A percentile compares a stretch with the other conserved stretches of the same genome.
These are phyloP conservation scores for Lasaia peninsularis DNA, from an alignment of 1,140 invertebrate genomes.

Conservation along the genomic window DNA sequence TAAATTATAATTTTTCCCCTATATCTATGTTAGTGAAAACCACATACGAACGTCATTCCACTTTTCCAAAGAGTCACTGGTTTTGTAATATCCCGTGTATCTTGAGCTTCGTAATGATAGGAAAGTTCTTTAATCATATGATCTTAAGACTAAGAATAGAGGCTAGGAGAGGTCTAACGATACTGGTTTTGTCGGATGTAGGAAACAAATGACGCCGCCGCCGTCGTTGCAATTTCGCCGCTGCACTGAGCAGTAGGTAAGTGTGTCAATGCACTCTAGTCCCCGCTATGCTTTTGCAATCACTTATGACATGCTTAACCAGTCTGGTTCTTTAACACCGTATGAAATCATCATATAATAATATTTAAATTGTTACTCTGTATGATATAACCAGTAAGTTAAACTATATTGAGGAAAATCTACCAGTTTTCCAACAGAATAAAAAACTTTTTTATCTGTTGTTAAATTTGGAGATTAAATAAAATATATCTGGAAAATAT, in stretches of 20 bases:
- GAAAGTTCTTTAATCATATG: conserved; percentile 24
- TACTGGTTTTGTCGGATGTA: conserved; percentile 42
- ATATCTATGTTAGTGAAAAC: conserved; percentile 69
- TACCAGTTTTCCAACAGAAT: too few relatives aligned
- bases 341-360: conserved; percentile 16
- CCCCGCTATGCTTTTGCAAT: conserved; percentile 57
- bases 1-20: conserved; percentile 40
- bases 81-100: conserved; percentile 46
- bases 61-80: conserved; percentile 69
- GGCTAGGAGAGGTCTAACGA: conserved; percentile 36
- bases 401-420: too few relatives aligned
- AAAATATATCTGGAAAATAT: too few relatives aligned
- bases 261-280: conserved; percentile 70
- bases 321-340: conserved; percentile 42
- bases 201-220: conserved; percentile 49
- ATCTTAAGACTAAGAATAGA: conserved; percentile 18
- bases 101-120: conserved; percentile 32
- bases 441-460: too few relatives aligned
- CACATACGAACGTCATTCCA: conserved; percentile 69
- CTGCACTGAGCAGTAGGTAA: conserved; percentile 68
- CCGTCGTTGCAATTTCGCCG: conserved; percentile 60
- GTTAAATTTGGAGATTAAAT: too few relatives aligned
- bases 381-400: conserved; percentile 8
- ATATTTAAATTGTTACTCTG: conserved; percentile 16
- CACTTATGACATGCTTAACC: conserved; percentile 60